These are phyloP conservation scores for Isaurus tuberculatus DNA, from an alignment of 92 coral and sea anemone species.

Conservation along the genomic window DNA sequence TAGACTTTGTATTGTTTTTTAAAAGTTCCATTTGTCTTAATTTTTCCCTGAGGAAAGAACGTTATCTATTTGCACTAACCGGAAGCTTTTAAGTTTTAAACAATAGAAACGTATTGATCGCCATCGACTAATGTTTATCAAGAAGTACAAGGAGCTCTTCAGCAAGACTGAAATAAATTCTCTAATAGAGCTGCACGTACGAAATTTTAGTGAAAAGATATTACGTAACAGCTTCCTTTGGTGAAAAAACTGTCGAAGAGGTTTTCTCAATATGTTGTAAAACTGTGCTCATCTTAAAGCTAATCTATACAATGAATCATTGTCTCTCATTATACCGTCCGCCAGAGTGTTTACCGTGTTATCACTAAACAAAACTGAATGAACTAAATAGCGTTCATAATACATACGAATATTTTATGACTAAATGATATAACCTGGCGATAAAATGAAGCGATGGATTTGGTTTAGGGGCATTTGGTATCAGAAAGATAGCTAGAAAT, in stretches of 20 bases:
- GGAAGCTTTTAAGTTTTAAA: slow-evolving; percentile 14
- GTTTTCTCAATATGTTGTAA: no score
- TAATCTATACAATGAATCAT: no score
- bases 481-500: no score
- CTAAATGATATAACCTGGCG: no score
- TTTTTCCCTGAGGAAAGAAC: slow-evolving; percentile 2
- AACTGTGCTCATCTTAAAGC: no score
- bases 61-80: slow-evolving; percentile 12
- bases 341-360: no score
- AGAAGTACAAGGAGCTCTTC: neutral
- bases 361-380: no score
- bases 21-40: neutral
- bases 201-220: neutral
- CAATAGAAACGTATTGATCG: slow-evolving; percentile 24
- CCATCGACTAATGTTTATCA: slow-evolving; percentile 9
- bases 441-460: no score
- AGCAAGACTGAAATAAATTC: neutral
- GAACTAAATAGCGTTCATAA: no score
- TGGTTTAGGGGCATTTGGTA: no score
- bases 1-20: neutral
- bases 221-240: neutral
- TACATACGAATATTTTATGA: no score
- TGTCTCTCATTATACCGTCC: no score
- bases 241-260: neutral
- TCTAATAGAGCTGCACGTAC: neutral